Percentiles rank a stretch among this genome's conserved stretches.
Evolutionary conservation across 2,888 invertebrate genomes (phyloP).

Genomic region (Helleia helle): DNA sequence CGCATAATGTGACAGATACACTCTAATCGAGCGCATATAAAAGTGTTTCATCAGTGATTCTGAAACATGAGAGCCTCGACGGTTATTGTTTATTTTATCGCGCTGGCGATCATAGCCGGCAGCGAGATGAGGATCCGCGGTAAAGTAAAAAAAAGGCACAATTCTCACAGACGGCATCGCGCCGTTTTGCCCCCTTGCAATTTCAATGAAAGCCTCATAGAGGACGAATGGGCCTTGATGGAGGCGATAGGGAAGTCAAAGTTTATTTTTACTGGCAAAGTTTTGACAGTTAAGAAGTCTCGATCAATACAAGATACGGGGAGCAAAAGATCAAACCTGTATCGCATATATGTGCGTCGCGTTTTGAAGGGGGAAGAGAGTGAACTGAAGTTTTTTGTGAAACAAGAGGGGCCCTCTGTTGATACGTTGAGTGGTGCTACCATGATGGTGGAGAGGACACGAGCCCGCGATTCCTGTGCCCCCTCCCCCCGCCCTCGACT

Average conservation of each 20-base stretch:
- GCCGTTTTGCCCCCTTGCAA: slow-evolving; percentile 57
- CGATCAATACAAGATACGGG: slow-evolving; percentile 36
- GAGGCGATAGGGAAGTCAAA: slow-evolving; percentile 64
- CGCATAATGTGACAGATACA: slow-evolving; percentile 67
- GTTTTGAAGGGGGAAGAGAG: slow-evolving; percentile 59
- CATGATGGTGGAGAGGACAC: slow-evolving; percentile 46
- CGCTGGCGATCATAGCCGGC: slow-evolving; percentile 49
- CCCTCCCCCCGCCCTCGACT: slow-evolving; percentile 59
- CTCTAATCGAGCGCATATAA: slow-evolving; percentile 46
- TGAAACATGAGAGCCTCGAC: slow-evolving; percentile 54
- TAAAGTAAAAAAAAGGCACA: slow-evolving; percentile 62
- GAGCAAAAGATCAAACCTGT: slow-evolving; percentile 54
- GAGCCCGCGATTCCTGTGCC: slow-evolving; percentile 49
- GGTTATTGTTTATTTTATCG: slow-evolving; percentile 62
- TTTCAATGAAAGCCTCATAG: slow-evolving; percentile 67
- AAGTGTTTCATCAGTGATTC: slow-evolving; percentile 47
- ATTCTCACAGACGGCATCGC: slow-evolving; percentile 51
- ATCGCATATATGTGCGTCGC: slow-evolving; percentile 58
- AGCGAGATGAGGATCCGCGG: slow-evolving; percentile 63
- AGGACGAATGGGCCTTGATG: slow-evolving; percentile 67
- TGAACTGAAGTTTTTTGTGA: slow-evolving; percentile 47
- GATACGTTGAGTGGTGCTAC: slow-evolving; percentile 56
- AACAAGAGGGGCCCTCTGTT: slow-evolving; percentile 40
- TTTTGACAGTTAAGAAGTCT: slow-evolving; percentile 57
- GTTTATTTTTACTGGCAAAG: slow-evolving; percentile 69